Evolutionary conservation across 2,113 vertebrate species (phyloP).

Genomic region (Talpa occidentalis): DNA sequence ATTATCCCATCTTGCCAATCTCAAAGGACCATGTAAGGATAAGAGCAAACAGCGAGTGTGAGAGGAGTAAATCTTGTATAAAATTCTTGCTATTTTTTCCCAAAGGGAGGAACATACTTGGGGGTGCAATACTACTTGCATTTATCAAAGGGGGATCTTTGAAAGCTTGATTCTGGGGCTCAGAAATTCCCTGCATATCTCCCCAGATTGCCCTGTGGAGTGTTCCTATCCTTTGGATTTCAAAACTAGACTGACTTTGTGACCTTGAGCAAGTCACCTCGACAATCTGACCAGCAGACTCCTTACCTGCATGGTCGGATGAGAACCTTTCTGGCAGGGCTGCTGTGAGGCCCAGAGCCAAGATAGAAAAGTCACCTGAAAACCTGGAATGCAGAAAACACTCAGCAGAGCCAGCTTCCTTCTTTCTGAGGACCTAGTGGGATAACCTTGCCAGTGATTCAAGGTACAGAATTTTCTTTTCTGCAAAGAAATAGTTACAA

Average conservation of each 20-base stretch:
- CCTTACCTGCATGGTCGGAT: not conserved
- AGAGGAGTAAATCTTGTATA: not conserved
- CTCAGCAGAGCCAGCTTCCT: not conserved
- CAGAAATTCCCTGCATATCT: not conserved
- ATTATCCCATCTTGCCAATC: not conserved
- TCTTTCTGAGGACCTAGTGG: not conserved
- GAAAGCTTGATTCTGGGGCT: not conserved
- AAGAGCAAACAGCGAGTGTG: not conserved
- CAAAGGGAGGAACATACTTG: not conserved
- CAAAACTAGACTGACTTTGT: not conserved
- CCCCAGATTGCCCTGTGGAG: fast-evolving
- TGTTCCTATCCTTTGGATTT: not conserved
- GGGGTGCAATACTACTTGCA: not conserved
- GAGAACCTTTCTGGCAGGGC: not conserved
- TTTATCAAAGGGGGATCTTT: not conserved
- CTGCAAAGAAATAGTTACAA: not conserved
- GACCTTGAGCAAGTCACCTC: not conserved
- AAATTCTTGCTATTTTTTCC: not conserved
- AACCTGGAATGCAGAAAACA: not conserved
- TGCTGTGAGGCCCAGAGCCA: not conserved
- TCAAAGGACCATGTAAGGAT: not conserved
- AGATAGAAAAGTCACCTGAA: not conserved
- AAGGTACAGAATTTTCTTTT: not conserved
- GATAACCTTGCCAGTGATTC: not conserved
- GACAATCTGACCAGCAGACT: not conserved